A percentile compares a stretch with the other conserved stretches of the same genome.
Evolutionary conservation across 2,888 invertebrate species (phyloP).

Genomic region (Polylopha cassiicola): DNA sequence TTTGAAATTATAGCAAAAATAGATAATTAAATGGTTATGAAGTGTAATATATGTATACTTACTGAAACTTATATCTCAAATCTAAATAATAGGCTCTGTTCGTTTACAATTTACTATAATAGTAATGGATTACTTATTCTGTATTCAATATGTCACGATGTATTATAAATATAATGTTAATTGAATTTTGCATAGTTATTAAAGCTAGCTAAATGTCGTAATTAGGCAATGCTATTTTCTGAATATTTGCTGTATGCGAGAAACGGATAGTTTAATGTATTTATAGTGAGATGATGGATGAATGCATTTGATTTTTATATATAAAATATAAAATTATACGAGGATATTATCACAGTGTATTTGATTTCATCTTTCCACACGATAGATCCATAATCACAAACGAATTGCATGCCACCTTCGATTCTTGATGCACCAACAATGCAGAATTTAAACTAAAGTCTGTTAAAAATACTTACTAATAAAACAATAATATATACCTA

Average conservation of each 20-base stretch:
- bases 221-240: constrained; percentile 76
- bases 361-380: constrained; percentile 26
- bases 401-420: no score
- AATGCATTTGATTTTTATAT: constrained; percentile 74
- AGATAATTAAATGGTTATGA: constrained; percentile 46
- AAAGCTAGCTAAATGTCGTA: constrained; percentile 72
- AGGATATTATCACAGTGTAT: constrained; percentile 43
- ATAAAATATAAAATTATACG: constrained; percentile 71
- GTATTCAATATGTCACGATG: constrained; percentile 58
- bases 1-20: constrained; percentile 72
- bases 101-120: constrained; percentile 40
- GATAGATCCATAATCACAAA: constrained; percentile 12
- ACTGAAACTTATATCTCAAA: constrained; percentile 36
- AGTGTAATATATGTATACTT: constrained; percentile 68
- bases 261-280: constrained; percentile 61
- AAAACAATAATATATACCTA: no score
- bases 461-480: no score
- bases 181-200: constrained; percentile 62
- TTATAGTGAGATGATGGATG: constrained; percentile 69
- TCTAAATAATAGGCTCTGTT: constrained; percentile 30
- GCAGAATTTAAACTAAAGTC: no score
- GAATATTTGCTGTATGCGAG: constrained; percentile 68
- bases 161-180: constrained; percentile 65
- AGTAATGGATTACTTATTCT: constrained; percentile 37
- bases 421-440: no score